Conservation (phyloP, 2,113 vertebrate genomes). For the Butorides virescens region DNA sequence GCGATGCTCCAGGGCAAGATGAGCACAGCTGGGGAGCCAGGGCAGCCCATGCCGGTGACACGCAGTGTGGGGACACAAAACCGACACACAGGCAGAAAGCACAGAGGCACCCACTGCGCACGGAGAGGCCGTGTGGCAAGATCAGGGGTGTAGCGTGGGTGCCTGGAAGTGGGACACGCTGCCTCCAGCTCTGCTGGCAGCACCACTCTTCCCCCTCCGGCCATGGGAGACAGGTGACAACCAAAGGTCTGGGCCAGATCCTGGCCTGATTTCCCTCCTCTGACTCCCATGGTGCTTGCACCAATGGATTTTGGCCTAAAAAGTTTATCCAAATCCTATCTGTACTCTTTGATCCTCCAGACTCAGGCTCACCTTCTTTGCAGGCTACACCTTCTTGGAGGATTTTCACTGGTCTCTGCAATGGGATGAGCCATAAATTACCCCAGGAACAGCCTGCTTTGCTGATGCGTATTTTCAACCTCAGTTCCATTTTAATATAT, state of each 20-base stretch:
- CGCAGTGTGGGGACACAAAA: background rate
- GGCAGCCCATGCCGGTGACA: accelerated
- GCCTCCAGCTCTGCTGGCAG: background rate
- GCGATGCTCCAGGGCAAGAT: background rate
- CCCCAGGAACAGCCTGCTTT: background rate
- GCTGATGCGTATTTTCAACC: slow-evolving; percentile 41
- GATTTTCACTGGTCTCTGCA: background rate
- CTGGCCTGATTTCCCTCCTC: background rate
- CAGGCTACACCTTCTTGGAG: background rate
- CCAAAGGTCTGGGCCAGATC: background rate
- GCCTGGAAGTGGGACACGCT: background rate
- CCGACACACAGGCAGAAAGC: background rate
- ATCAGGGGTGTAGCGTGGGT: background rate
- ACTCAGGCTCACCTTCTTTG: background rate
- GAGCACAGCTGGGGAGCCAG: background rate
- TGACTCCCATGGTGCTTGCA: background rate
- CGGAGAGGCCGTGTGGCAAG: accelerated
- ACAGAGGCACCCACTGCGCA: accelerated
- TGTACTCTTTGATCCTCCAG: background rate
- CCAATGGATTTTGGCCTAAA: background rate
- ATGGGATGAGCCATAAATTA: slow-evolving; percentile 11
- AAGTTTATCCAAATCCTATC: background rate
- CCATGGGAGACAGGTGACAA: accelerated
- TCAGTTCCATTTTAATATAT: slow-evolving; percentile 41
- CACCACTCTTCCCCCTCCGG: accelerated